Conservation (phyloP, 2,888 invertebrate genomes). For the Coelinius sp. region DNA sequence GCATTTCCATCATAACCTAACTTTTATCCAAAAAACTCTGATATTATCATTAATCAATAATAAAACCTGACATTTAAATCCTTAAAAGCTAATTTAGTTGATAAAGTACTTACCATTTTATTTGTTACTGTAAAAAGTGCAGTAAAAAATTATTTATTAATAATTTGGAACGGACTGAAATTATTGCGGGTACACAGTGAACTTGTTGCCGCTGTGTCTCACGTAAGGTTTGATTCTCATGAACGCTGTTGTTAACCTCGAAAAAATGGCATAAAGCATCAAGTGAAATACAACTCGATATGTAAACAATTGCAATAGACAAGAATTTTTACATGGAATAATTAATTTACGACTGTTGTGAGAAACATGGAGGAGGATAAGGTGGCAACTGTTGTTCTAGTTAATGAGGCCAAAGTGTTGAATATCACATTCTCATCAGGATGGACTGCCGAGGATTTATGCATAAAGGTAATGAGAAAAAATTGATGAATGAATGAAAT, state of each 20-base stretch:
- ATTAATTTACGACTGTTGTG: background rate
- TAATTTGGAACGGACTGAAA: background rate
- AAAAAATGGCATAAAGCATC: background rate
- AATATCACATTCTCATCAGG: conserved; percentile 55
- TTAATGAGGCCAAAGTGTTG: conserved; percentile 59
- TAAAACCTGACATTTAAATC: background rate
- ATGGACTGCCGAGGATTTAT: conserved; percentile 63
- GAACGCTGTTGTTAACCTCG: background rate
- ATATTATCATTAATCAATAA: background rate
- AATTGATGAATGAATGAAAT: background rate
- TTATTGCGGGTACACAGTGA: background rate
- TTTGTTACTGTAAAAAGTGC: background rate
- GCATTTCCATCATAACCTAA: conserved; percentile 50
- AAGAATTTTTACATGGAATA: background rate
- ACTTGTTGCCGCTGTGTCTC: conserved; percentile 10
- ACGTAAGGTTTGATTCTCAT: background rate
- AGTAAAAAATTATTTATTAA: conserved; percentile 8
- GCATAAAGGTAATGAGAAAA: conserved; percentile 59
- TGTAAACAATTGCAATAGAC: background rate
- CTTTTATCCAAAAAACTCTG: conserved; percentile 34
- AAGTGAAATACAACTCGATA: background rate
- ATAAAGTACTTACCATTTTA: conserved; percentile 42
- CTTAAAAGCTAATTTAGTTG: background rate
- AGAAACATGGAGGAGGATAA: conserved; percentile 60
- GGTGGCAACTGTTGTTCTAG: conserved; percentile 56